Conservation (phyloP, 2,888 invertebrate genomes). For the Drosophila birchii region DNA sequence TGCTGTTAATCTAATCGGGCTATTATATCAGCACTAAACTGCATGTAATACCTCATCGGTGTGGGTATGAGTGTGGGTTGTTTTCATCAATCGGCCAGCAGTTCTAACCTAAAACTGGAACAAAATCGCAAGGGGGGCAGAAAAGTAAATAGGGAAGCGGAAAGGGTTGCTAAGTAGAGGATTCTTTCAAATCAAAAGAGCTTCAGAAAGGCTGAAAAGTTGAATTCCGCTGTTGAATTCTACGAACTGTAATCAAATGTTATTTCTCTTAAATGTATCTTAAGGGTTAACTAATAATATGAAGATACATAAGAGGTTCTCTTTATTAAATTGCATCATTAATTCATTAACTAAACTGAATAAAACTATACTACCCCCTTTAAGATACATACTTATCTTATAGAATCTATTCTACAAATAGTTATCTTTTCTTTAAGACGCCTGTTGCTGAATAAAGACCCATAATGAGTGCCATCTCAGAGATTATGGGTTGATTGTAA, state of each 20-base stretch:
- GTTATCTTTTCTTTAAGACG: not conserved
- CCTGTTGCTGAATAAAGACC: slow-evolving; percentile 1
- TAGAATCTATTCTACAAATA: not conserved
- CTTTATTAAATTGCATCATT: too few species aligned
- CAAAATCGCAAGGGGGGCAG: slow-evolving; percentile 23
- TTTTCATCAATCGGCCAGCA: slow-evolving; percentile 25
- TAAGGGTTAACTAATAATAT: not conserved
- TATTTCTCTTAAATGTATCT: not conserved
- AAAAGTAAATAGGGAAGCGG: slow-evolving; percentile 7
- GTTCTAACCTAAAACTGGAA: slow-evolving; percentile 26
- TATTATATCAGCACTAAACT: slow-evolving; percentile 44
- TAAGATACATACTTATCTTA: not conserved
- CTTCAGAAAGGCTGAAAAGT: not conserved
- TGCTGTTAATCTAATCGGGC: slow-evolving; percentile 35
- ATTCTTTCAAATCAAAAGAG: not conserved
- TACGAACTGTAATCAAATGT: not conserved
- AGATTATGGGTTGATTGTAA: slow-evolving; percentile 20
- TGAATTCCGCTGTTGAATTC: not conserved
- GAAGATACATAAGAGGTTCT: too few species aligned
- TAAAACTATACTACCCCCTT: not conserved
- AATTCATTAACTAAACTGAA: not conserved
- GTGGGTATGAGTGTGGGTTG: slow-evolving; percentile 25
- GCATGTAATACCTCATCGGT: slow-evolving; percentile 32
- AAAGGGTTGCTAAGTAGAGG: not conserved
- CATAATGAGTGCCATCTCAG: slow-evolving; percentile 8